Evolutionary conservation across 2,797 vertebrate genomes (phyloP).

Genomic region (Tokudaia muenninki): DNA sequence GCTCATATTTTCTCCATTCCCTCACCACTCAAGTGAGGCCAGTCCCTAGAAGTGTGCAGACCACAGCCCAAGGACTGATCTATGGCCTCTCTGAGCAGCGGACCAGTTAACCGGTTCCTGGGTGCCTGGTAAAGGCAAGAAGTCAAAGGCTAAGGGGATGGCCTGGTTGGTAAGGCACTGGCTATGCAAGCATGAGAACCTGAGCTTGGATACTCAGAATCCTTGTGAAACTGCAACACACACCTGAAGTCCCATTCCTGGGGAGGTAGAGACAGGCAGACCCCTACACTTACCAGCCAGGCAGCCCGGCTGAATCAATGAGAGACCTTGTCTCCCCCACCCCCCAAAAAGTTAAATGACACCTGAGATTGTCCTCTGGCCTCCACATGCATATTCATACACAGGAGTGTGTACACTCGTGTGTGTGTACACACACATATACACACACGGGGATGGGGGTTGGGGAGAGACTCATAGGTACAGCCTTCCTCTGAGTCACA

Average conservation of each 20-base stretch:
- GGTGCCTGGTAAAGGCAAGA: not conserved
- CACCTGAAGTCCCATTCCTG: not conserved
- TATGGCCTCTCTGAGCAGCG: not conserved
- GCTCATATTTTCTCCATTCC: too few relatives aligned
- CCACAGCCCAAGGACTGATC: not conserved
- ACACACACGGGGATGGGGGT: too few relatives aligned
- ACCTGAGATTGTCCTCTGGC: not conserved
- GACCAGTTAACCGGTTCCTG: not conserved
- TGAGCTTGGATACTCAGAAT: not conserved
- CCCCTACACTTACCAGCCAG: not conserved
- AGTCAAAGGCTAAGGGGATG: not conserved
- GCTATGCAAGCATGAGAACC: not conserved
- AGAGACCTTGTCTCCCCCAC: not conserved
- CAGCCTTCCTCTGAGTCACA: not conserved
- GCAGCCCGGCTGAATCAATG: not conserved
- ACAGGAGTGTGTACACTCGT: too few relatives aligned
- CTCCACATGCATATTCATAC: not conserved
- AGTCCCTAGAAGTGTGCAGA: not conserved
- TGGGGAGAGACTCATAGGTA: not conserved
- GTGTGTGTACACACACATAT: not conserved
- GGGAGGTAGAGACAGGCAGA: not conserved
- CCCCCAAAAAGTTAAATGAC: not conserved
- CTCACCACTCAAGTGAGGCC: not conserved
- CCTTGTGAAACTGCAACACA: not conserved
- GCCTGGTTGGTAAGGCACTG: not conserved